Base-by-base conservation (phyloP, 2,888 invertebrate genomes). In the Drosophila anomelani region DNA sequence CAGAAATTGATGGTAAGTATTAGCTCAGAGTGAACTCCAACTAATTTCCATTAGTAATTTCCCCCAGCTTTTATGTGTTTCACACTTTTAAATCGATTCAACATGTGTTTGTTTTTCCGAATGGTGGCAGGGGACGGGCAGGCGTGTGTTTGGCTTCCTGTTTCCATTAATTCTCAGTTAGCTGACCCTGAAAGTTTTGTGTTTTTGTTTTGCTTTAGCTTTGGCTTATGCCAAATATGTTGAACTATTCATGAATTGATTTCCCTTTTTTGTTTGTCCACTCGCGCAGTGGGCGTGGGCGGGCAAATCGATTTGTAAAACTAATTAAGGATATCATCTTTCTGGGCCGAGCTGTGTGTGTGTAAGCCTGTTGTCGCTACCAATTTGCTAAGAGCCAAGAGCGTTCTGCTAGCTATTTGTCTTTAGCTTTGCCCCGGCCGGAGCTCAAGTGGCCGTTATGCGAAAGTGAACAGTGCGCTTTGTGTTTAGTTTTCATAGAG, bases 231-330 rank as follows among this genome's bases (percentile, higher is more conserved):
- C 41, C 23, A 34, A 62, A 47, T 34, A 47, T 74, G 76, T 64
- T 79, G 56, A 68, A 62, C 70, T 70, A 78, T 79, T 67, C 69
- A 63, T 79, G 75, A 56, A 66, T 64, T 47, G 43, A 29, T 39
- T 64, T 63, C 55, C 51, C 58, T 12, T 8, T 49, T 61, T 75
- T 44, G 43, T 61, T 75, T 44, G 43, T 66, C 54, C 58, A 39
- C 26, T 44, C 47, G 39, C 34, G 34, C 41, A 29, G 56, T 41
- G 47, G 43, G 53, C 7, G 56, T 64, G 51, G 26, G 26, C 57
- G 67, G 23, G 41, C 49, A 54, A 85, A 66, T 70, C 75, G 79
- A 82, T 80, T 83, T 75, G 78, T 51, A 55, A 71, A 85, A 83
- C 66, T 81, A 83, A 86, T 85, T 83, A 81, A 70, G 67, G 69